Evolutionary conservation across 2,113 vertebrate species (phyloP), one percentile per base, ranked within the genome.

Genomic region (Polyodon spathula): DNA sequence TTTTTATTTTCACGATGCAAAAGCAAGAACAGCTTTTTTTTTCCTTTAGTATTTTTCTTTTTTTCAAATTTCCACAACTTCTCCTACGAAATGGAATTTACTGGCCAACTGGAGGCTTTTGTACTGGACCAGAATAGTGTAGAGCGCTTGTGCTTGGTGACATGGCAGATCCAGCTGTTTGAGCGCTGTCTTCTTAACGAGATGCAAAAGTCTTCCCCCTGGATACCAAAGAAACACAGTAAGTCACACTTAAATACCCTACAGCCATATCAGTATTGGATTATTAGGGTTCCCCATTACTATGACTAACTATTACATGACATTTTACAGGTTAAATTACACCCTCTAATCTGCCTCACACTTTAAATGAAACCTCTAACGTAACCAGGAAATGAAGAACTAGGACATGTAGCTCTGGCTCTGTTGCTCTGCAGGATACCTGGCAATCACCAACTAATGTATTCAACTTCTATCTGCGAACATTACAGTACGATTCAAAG

Each of bases 191-290:
- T 61, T 65, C 64, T 88, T 91, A 98, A 78, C 95, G 96, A 73
- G 86, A 80, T 58, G 86, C 78, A 81, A 98, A 97, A 0, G 95
- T 98, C 84, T 97, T 98, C 72, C 96, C 95, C 84, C 95, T 98
- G 72, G 1, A 76, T 51, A 78, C 66, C 27, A 61, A 66, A 79
- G 48, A 59, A 7, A n/a, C 53, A 58, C 6, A 50, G 15, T 64
- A 10, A 43, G 38, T 8, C 39, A 3, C 27, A 27, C 27, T 27
- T 27, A 27, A 27, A 27, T 3, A 27, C 27, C 3, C 27, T 27
- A 27, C 27, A 27, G 27, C n/a, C 42, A 44, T 9, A 44, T 12
- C 11, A 12, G 42, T 44, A 44, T 12, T 12, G 7, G 42, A 44
- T 44, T 10, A n/a, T 11, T 40, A 11, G 39, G 11, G 54, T 17